A percentile compares a stretch with the other conserved stretches of the same genome.
Evolutionary conservation across 2,888 invertebrate genomes (phyloP).

Genomic region (Gymnocheta viridis): DNA sequence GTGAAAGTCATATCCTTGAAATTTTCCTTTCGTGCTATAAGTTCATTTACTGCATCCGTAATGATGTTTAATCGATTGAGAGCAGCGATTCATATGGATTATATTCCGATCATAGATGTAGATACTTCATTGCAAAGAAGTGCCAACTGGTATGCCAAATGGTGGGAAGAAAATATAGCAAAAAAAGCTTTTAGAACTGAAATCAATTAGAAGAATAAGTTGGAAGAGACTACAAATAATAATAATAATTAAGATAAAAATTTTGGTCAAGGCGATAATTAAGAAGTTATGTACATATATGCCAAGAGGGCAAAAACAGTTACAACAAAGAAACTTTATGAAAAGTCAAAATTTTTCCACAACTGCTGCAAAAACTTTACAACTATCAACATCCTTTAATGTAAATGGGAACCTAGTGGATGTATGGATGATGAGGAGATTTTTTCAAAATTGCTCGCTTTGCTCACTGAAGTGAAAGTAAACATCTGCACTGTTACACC

Average conservation of each 20-base stretch:
- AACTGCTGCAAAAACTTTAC: too few relatives aligned
- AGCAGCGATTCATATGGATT: slow-evolving; percentile 83
- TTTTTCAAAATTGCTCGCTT: too few relatives aligned
- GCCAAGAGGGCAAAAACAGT: too few relatives aligned
- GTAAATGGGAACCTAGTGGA: too few relatives aligned
- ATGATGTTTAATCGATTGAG: slow-evolving; percentile 84
- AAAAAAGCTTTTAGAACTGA: slow-evolving; percentile 17
- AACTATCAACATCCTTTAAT: too few relatives aligned
- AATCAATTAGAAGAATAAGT: slow-evolving; percentile 64
- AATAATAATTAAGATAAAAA: slow-evolving; percentile 57
- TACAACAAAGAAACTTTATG: too few relatives aligned
- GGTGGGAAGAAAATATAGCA: slow-evolving; percentile 77
- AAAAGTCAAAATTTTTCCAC: too few relatives aligned
- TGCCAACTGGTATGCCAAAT: slow-evolving; percentile 80
- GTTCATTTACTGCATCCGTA: slow-evolving; percentile 84
- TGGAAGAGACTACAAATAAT: background rate
- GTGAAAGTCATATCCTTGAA: slow-evolving; percentile 78
- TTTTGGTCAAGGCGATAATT: too few relatives aligned
- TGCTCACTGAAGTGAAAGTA: too few relatives aligned
- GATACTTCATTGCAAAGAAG: slow-evolving; percentile 77
- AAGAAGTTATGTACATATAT: too few relatives aligned
- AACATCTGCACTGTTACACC: too few relatives aligned
- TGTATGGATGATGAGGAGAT: too few relatives aligned
- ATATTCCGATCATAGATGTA: slow-evolving; percentile 79
- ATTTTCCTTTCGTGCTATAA: slow-evolving; percentile 81